A percentile compares a stretch with the other conserved stretches of the same genome.
These are phyloP conservation scores for Acleris cristana DNA, from an alignment of 2,888 invertebrate species.

Conservation along the genomic window DNA sequence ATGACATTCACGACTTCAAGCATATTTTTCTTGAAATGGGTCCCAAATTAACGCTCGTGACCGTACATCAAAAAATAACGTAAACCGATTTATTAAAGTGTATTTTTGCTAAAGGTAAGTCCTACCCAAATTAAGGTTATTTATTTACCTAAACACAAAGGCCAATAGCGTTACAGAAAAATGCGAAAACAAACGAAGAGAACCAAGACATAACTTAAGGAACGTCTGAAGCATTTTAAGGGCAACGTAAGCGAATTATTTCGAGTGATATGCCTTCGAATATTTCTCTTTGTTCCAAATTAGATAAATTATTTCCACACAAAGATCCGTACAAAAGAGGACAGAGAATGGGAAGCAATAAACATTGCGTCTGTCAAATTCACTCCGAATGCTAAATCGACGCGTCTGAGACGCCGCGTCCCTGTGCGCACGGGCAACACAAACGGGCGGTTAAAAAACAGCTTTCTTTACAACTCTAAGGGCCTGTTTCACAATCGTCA, in stretches of 20 bases:
- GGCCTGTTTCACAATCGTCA: no score
- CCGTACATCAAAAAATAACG: no score
- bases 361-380: slow-evolving; percentile 75
- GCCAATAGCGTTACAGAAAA: slow-evolving; percentile 27
- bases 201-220: slow-evolving; percentile 44
- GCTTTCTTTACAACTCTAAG: no score
- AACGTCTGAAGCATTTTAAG: slow-evolving; percentile 40
- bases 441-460: slow-evolving; percentile 41
- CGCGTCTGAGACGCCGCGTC: slow-evolving; percentile 56
- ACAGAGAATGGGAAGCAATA: slow-evolving; percentile 65
- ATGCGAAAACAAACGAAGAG: slow-evolving; percentile 22
- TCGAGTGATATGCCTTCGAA: slow-evolving; percentile 55
- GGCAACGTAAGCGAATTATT: slow-evolving; percentile 43
- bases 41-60: no score
- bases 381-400: slow-evolving; percentile 71
- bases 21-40: no score
- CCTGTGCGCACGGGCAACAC: slow-evolving; percentile 42
- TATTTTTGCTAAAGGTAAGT: background rate
- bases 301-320: slow-evolving; percentile 76
- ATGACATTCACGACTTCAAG: no score
- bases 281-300: slow-evolving; percentile 71
- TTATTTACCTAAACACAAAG: slow-evolving; percentile 19
- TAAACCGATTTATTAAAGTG: background rate
- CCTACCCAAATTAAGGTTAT: slow-evolving; percentile 17
- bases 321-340: slow-evolving; percentile 69